Conservation (phyloP, 2,113 vertebrate species). For the Rhinolophus sinicus region DNA sequence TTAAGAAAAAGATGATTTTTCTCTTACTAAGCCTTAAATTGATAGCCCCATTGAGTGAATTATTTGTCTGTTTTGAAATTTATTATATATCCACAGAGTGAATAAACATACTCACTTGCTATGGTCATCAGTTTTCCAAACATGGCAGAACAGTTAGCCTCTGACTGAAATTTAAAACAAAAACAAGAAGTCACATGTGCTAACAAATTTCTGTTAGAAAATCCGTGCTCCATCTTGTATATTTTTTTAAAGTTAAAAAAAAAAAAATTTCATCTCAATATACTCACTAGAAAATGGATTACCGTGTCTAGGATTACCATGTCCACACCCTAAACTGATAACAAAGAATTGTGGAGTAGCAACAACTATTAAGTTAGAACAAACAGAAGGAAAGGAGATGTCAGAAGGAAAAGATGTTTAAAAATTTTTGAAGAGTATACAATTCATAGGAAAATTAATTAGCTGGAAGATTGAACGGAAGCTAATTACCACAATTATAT, state of each 20-base stretch:
- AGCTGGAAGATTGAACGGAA: neutral
- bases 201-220: conserved; percentile 34
- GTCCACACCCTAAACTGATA: neutral
- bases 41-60: neutral
- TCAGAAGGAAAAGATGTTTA: neutral
- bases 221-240: neutral
- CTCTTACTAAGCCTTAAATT: neutral
- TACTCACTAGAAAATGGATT: conserved; percentile 10
- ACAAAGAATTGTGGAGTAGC: neutral
- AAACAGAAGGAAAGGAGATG: neutral
- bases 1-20: neutral
- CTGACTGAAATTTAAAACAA: conserved; percentile 89
- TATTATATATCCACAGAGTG: neutral
- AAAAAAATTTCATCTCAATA: neutral
- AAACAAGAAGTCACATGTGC: neutral
- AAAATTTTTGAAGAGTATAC: neutral
- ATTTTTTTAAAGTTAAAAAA: conserved; percentile 15
- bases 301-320: neutral
- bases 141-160: conserved; percentile 96
- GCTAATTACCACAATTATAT: neutral
- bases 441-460: conserved; percentile 6
- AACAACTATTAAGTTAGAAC: neutral
- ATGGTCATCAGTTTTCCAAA: conserved; percentile 98
- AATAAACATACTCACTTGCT: conserved; percentile 92
- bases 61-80: neutral